Conservation (phyloP, 2,113 vertebrate genomes). For the Trematomus loennbergii region DNA sequence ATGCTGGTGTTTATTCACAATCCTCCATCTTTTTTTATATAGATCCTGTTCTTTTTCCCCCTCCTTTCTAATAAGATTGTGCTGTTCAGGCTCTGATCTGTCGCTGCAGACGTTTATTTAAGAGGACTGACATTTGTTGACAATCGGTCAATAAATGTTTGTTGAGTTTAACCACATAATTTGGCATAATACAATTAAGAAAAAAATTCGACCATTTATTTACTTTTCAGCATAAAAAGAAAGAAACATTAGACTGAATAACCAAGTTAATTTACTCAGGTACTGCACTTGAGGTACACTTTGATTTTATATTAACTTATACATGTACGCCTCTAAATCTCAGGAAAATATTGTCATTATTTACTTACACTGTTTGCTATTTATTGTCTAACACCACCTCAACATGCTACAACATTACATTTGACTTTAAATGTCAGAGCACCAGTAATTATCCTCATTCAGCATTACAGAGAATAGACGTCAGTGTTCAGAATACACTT, state of each 20-base stretch:
- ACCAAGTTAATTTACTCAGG: neutral
- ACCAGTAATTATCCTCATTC: neutral
- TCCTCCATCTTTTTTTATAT: no score
- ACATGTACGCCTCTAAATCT: neutral
- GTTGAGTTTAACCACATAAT: neutral
- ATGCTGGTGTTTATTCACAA: neutral
- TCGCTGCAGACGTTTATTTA: neutral
- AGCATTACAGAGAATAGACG: neutral
- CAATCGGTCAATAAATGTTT: neutral
- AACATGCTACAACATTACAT: neutral
- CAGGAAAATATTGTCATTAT: neutral
- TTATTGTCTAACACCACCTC: neutral
- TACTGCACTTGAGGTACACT: neutral
- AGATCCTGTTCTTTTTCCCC: neutral
- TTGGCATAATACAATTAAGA: neutral
- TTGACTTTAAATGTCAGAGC: neutral
- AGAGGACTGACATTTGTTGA: neutral
- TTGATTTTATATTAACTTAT: neutral
- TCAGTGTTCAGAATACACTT: neutral
- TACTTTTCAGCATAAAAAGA: neutral
- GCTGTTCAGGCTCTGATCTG: neutral
- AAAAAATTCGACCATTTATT: neutral
- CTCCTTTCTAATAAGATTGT: neutral
- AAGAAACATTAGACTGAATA: neutral
- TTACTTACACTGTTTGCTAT: neutral